Evolutionary conservation across 2,888 invertebrate genomes (phyloP), one percentile per base, ranked within the genome.

Genomic region (Pristionchus fissidentatus): DNA sequence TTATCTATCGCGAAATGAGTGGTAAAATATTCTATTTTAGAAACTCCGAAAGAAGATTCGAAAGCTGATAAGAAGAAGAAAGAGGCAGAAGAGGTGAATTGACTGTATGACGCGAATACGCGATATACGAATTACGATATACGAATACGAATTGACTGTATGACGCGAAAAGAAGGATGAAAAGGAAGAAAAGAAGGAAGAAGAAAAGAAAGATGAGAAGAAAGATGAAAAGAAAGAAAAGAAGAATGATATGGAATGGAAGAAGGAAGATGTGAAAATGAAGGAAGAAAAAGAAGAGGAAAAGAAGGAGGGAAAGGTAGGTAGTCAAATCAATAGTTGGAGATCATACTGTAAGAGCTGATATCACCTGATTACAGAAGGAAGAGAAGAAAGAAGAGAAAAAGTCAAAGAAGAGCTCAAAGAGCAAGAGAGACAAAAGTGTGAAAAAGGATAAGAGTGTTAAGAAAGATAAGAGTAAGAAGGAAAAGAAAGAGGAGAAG

Each of bases 111-210:
- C 8, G 66, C 38, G 5, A 43, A 73, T 38, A 43, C 38, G 43
- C n/a, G n/a, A n/a, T n/a, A n/a, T n/a, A n/a, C n/a, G n/a, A n/a
- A n/a, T n/a, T n/a, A n/a, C n/a, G n/a, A n/a, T n/a, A n/a, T n/a
- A n/a, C n/a, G n/a, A n/a, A n/a, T n/a, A n/a, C n/a, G n/a, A n/a
- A n/a, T n/a, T n/a, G n/a, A n/a, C n/a, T n/a, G n/a, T n/a, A n/a
- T n/a, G n/a, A n/a, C n/a, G n/a, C n/a, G 77, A 77, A 15, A 77
- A 52, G 52, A 52, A 77, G 32, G 52, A 52, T 35, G 77, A 77
- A 52, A 77, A 52, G 52, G 77, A 77, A 22, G 70, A 70, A 8
- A 55, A 41, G 35, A 29, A 79, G 15, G 38, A 57, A 41, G 19
- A 57, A 26, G 49, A 52, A 13, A 46, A 49, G 19, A 46, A 49